Percentiles rank a stretch among this genome's conserved stretches.
Evolutionary conservation across 2,888 invertebrate species (phyloP).

Genomic region (Netelia fuscicornis): DNA sequence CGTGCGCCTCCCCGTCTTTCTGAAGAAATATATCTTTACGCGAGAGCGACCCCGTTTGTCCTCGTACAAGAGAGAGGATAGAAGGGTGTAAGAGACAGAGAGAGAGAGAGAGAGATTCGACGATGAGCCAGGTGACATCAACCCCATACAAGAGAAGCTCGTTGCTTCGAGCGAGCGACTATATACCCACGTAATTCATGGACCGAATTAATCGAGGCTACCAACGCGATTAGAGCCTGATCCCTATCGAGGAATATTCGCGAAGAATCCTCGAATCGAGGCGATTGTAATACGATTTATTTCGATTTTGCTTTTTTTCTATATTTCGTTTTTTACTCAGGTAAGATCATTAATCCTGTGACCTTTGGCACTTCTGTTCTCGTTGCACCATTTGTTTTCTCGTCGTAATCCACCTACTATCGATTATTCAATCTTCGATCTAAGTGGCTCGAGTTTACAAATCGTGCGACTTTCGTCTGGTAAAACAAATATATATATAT

Average conservation of each 20-base stretch:
- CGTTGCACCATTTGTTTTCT: constrained; percentile 19
- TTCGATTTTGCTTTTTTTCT: not conserved
- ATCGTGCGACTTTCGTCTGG: not conserved
- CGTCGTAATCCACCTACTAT: constrained; percentile 8
- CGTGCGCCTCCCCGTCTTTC: constrained; percentile 39
- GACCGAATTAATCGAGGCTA: not conserved
- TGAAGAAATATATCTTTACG: constrained; percentile 47
- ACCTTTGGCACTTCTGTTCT: constrained; percentile 29
- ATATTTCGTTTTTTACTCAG: constrained; percentile 1
- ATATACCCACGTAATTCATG: constrained; percentile 7
- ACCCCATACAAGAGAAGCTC: not conserved
- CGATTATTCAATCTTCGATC: not conserved
- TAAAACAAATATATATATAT: not conserved
- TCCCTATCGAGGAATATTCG: not conserved
- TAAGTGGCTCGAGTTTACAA: not conserved
- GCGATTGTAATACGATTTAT: not conserved
- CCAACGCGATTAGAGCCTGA: not conserved
- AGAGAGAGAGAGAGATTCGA: not conserved
- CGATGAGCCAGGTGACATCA: not conserved
- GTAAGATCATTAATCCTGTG: constrained; percentile 39
- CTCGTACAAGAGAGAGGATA: constrained; percentile 13
- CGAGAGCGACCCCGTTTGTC: constrained; percentile 32
- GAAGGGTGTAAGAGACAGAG: constrained; percentile 5
- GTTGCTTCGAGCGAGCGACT: not conserved
- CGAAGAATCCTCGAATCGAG: not conserved